Evolutionary conservation across 2,797 vertebrate genomes (phyloP), one percentile per base, ranked within the genome.

Genomic region (Neostethus bicornis): DNA sequence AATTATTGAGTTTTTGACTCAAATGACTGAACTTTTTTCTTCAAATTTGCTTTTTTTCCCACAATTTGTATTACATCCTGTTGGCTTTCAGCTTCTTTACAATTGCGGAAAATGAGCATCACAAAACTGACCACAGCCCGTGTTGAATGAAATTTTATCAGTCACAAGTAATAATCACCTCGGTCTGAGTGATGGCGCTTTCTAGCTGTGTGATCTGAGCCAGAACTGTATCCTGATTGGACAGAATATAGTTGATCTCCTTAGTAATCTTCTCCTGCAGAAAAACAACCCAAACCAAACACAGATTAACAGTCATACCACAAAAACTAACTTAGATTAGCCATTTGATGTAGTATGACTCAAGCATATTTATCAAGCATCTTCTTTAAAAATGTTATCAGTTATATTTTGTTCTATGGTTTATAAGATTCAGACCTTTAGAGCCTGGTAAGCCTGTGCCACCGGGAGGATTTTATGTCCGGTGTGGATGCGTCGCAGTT

Each of bases 231-330:
- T 96, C 94, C 92, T 98, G 96, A 84, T 95, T 96, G 86, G 95
- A 92, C 89, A 97, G 80, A 86, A 97, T 95, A 87, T 94, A 95
- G 80, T 94, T 89, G 55, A 96, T 90, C 88, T 94, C 96, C 87
- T 97, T 98, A 0, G 92, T 93, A 77, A 98, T 93, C 88, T 97
- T 98, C 70, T 98, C 96, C 96, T 98, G 86, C 69, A 16, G 73
- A 77, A 76, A 59, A 68, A 73, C 37, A 53, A 26, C 0, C 52
- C 35, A 37, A 65, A 31, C n/a, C 45, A 32, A 41, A 64, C 48
- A 51, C 4, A 2, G 61, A 42, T 39, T 57, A 29, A 31, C 19
- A 50, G 24, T 39, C 29, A 37, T 32, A n/a, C 58, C 43, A 51
- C 24, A 52, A 28, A 32, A 10, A 57, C 17, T 4, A 9, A 24